Conservation (phyloP, 2,888 invertebrate species). For the Drosophila leonis region DNA sequence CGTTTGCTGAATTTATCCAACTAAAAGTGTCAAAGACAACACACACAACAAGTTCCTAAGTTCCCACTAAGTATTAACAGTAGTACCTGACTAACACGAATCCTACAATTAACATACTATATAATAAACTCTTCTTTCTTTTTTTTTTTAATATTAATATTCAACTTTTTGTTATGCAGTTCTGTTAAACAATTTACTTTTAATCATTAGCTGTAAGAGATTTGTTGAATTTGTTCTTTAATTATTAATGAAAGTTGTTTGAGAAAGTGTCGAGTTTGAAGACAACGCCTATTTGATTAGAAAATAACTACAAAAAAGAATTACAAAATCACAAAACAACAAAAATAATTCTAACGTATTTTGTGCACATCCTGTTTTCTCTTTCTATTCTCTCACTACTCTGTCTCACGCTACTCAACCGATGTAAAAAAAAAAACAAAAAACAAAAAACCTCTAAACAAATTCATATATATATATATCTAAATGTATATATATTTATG, state of each 20-base stretch:
- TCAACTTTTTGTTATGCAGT: constrained; percentile 71
- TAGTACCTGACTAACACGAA: constrained; percentile 28
- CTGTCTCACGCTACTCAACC: constrained; percentile 81
- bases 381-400: constrained; percentile 84
- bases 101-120: constrained; percentile 20
- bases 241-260: constrained; percentile 66
- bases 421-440: constrained; percentile 72
- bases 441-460: constrained; percentile 48
- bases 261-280: constrained; percentile 51
- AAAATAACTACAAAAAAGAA: constrained; percentile 53
- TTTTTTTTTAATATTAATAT: constrained; percentile 39
- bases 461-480: constrained; percentile 52
- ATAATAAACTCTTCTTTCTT: constrained; percentile 6
- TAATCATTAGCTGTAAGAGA: constrained; percentile 66
- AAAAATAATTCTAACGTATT: constrained; percentile 85
- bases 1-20: constrained; percentile 64
- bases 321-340: constrained; percentile 4
- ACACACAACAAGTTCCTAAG: constrained; percentile 60
- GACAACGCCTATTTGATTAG: constrained; percentile 61
- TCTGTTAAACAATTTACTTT: constrained; percentile 64
- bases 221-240: constrained; percentile 58
- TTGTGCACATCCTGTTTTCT: constrained; percentile 85
- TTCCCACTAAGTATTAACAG: constrained; percentile 32
- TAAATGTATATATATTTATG: constrained; percentile 53
- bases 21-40: constrained; percentile 59